phyloP scores from a whole-genome alignment of 2,888 invertebrate genomes.

The Ashinkailepas kermadecensis region DNA sequence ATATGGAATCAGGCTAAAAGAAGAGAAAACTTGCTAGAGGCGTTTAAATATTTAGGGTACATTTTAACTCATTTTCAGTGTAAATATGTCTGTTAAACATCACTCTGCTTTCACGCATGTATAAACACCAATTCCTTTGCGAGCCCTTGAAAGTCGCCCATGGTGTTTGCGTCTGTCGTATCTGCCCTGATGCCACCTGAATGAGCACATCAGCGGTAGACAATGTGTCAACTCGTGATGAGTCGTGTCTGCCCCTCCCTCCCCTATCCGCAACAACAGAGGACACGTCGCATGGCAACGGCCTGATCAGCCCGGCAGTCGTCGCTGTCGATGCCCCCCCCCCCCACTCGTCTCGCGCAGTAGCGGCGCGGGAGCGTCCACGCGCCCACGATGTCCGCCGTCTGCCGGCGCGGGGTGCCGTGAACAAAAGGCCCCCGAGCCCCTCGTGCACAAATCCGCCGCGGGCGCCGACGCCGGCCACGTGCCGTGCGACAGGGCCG shows the following conservation, averaged over 20 bases:
- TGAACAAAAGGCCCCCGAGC: constrained; percentile 10
- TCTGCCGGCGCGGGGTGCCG: neutral
- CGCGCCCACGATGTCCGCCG: neutral
- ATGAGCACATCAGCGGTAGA: neutral
- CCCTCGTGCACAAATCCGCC: constrained; percentile 15
- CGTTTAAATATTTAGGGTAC: no score
- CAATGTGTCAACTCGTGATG: constrained; percentile 24
- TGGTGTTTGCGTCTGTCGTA: no score
- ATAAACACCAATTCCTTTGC: no score
- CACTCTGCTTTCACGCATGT: no score
- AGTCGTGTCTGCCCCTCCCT: constrained; percentile 30
- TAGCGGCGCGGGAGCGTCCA: neutral
- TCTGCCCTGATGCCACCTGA: no score
- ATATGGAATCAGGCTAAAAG: no score
- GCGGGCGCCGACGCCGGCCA: neutral
- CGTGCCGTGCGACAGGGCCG: neutral
- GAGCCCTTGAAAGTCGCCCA: no score
- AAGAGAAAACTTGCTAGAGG: no score
- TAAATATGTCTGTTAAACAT: no score
- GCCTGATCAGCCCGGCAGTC: neutral
- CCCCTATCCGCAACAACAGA: neutral
- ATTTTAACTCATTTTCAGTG: no score
- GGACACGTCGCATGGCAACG: neutral
- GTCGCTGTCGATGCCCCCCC: neutral
- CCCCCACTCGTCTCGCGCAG: neutral